Conservation (phyloP, 2,888 invertebrate genomes). For the Calameuta idolon region DNA sequence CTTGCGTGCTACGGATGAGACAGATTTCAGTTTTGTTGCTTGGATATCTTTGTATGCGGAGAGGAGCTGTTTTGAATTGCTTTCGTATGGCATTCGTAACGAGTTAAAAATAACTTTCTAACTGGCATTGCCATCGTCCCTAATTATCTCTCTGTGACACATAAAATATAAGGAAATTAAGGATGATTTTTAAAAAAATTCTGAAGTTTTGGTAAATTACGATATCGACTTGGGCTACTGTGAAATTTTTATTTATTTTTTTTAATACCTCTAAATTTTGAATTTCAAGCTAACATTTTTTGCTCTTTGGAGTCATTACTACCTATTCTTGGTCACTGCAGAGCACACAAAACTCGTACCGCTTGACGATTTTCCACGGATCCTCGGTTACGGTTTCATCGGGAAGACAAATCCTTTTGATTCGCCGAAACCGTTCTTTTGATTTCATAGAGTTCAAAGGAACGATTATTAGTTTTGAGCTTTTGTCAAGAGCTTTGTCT, state of each 20-base stretch:
- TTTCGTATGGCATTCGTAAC: background rate
- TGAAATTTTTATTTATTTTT: background rate
- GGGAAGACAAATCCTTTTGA: background rate
- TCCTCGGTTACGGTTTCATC: background rate
- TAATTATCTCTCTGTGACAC: background rate
- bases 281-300: background rate
- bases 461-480: background rate
- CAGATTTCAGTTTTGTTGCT: background rate
- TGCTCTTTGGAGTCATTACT: background rate
- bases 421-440: background rate
- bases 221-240: background rate
- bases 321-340: background rate
- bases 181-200: background rate
- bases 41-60: background rate
- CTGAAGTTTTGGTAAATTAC: background rate
- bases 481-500: background rate
- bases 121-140: background rate
- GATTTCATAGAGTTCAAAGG: background rate
- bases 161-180: background rate
- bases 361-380: background rate
- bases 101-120: background rate
- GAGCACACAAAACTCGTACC: background rate
- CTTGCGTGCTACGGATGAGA: background rate
- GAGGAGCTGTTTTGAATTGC: background rate
- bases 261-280: background rate